A percentile compares a stretch with the other conserved stretches of the same genome.
Conservation (phyloP, 2,113 vertebrate species). For the Centropristis striata region DNA sequence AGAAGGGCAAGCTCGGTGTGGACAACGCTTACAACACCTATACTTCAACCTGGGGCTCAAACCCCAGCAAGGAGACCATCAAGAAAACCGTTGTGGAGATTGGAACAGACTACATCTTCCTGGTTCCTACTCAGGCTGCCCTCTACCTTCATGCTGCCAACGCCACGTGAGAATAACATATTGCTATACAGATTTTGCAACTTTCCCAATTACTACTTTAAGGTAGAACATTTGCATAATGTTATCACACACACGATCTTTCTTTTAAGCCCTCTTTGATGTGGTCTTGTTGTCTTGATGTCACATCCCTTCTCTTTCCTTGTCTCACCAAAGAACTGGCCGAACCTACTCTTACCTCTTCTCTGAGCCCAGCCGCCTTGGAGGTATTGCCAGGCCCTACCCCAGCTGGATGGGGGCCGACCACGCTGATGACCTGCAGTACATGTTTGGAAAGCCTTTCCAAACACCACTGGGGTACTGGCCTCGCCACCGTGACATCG, state of each 20-base stretch:
- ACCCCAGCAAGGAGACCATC: conserved; percentile 76
- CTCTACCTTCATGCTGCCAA: conserved; percentile 88
- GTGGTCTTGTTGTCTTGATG: background rate
- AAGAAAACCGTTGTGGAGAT: conserved; percentile 90
- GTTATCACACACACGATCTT: too few relatives aligned
- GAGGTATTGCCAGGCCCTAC: conserved; percentile 66
- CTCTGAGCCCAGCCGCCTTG: conserved; percentile 88
- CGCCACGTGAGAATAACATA: conserved; percentile 85
- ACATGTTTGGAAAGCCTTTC: conserved; percentile 94
- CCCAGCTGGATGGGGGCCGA: conserved; percentile 94
- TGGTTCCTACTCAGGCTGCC: conserved; percentile 88
- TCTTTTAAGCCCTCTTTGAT: background rate
- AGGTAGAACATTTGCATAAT: too few relatives aligned
- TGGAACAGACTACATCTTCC: conserved; percentile 91
- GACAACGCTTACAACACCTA: conserved; percentile 83
- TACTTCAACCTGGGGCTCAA: conserved; percentile 82
- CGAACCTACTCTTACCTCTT: conserved; percentile 93
- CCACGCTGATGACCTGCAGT: conserved; percentile 94
- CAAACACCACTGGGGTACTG: conserved; percentile 86
- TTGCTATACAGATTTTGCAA: background rate
- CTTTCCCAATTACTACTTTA: too few relatives aligned
- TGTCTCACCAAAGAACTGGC: conserved; percentile 78
- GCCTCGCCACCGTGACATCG: conserved; percentile 87
- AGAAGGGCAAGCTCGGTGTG: conserved; percentile 81
- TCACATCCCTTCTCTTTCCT: background rate